phyloP scores from a whole-genome alignment of 2,113 vertebrate species.

The Aspiorhynchus laticeps region DNA sequence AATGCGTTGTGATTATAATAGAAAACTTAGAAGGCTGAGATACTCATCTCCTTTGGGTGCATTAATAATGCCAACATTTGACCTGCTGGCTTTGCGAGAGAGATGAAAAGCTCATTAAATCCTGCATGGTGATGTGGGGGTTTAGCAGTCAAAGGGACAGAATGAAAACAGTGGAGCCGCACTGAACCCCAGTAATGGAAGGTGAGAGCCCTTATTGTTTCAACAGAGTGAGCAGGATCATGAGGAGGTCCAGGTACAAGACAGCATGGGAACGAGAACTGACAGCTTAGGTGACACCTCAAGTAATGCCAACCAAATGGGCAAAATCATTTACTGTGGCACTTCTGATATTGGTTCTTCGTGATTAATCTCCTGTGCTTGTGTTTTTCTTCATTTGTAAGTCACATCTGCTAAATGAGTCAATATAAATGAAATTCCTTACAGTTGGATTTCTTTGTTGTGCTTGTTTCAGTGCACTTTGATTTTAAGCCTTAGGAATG shows the following conservation, averaged over 20 bases:
- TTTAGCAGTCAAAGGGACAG: not conserved
- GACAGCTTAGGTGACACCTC: not conserved
- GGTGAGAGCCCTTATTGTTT: slow-evolving; percentile 54
- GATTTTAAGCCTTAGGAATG: slow-evolving; percentile 7
- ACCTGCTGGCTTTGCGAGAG: slow-evolving; percentile 17
- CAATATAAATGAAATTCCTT: not conserved
- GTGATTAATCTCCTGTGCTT: not conserved
- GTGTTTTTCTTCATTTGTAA: not conserved
- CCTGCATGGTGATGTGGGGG: not conserved
- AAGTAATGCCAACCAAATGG: not conserved
- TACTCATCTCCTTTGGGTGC: slow-evolving; percentile 15
- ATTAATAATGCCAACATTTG: slow-evolving; percentile 47
- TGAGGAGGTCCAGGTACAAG: not conserved
- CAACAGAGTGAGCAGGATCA: slow-evolving; percentile 46
- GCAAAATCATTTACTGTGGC: slow-evolving; percentile 1
- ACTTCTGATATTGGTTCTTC: not conserved
- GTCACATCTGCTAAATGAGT: not conserved
- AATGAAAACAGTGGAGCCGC: slow-evolving; percentile 19
- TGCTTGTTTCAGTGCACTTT: not conserved
- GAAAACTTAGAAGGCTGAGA: slow-evolving; percentile 22
- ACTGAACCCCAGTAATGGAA: slow-evolving; percentile 53
- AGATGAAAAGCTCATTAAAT: slow-evolving; percentile 48
- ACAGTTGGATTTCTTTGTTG: slow-evolving; percentile 24
- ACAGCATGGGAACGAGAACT: slow-evolving; percentile 52
- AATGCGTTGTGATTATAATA: slow-evolving; percentile 24